Evolutionary conservation across 2,113 vertebrate species (phyloP).

Genomic region (Syngnathus scovelli): DNA sequence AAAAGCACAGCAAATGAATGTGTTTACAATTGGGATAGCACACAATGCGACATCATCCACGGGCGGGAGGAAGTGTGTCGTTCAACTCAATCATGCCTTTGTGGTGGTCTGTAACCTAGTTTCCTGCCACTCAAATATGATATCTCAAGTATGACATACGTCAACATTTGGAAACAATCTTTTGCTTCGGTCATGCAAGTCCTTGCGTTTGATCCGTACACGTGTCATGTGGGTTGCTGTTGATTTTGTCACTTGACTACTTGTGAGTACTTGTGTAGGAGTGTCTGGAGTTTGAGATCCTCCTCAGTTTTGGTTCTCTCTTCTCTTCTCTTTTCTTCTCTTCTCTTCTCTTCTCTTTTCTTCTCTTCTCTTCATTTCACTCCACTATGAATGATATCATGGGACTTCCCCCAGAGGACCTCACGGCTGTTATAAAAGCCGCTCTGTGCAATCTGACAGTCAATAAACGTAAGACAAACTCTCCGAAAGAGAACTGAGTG

Average conservation of each 20-base stretch:
- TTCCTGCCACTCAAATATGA: background rate
- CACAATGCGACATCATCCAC: background rate
- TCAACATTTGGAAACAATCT: background rate
- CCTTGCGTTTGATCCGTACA: background rate
- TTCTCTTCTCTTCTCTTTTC: too few species aligned
- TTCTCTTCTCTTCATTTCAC: too few species aligned
- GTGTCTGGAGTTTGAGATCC: slow-evolving; percentile 11
- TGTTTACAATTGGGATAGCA: background rate
- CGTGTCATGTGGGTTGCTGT: background rate
- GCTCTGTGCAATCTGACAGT: background rate
- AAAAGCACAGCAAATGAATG: background rate
- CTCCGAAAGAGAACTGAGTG: background rate
- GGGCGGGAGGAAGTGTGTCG: background rate
- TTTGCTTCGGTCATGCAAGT: background rate
- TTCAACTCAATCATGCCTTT: background rate
- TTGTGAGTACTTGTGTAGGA: slow-evolving; percentile 2
- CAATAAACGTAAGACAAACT: slow-evolving; percentile 5
- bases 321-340: slow-evolving; percentile 10
- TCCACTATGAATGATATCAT: slow-evolving; percentile 58
- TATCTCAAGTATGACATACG: background rate
- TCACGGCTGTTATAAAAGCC: slow-evolving; percentile 24
- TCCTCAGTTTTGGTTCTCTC: slow-evolving; percentile 28
- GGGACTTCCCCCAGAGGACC: slow-evolving; percentile 61
- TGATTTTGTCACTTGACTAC: background rate
- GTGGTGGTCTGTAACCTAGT: background rate